Base-by-base conservation (phyloP, 2,113 vertebrate species). In the Coregonus clupeaformis region DNA sequence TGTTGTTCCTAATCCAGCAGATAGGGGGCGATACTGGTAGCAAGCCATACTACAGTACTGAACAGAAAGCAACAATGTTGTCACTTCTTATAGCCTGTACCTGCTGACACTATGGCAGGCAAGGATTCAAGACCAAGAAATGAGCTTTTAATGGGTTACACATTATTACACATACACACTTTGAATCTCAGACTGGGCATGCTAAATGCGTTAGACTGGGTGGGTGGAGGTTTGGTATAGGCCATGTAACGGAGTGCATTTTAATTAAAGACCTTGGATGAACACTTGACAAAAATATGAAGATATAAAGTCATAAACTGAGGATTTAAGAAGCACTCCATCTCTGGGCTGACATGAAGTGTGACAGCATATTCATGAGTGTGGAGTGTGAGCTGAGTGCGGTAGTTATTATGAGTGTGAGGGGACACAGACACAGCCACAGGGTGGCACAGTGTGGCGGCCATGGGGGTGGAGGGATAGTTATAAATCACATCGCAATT, bases 281-380 rank as follows among this genome's bases (percentile, higher is more conserved):
- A 75, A 52, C 14, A 18, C 49, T 52, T 18, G 16, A 5, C 73
- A 69, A 74, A 72, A 11, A 42, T 42, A 42, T 42, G 36, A 11
- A 42, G 36, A 42, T 42, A 42, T 42, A 42, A 42, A 42, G 36
- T 42, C 7, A 42, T 42, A 72, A 86, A 73, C n/a, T 32, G 74
- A 69, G 74, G 59, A 76, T 82, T 86, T 78, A 82, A 82, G 74
- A 79, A 75, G 74, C 27, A 27, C 24, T 82, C 67, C 64, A 71
- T 69, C 80, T 77, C 73, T 67, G 73, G 52, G 75, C 47, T 80
- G 80, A 90, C 82, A 69, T 69, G 52, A 77, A 32, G 67, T 75
- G 74, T 5, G n/a, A 20, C 45, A 84, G 87, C 77, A 88, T 84
- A 85, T 87, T 90, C 81, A 86, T 85, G 82, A 84, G 71, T 68